Percentiles rank a stretch among this genome's conserved stretches.
These are phyloP conservation scores for Anguilla marmorata DNA, from an alignment of 2,797 vertebrate species.

Conservation along the genomic window DNA sequence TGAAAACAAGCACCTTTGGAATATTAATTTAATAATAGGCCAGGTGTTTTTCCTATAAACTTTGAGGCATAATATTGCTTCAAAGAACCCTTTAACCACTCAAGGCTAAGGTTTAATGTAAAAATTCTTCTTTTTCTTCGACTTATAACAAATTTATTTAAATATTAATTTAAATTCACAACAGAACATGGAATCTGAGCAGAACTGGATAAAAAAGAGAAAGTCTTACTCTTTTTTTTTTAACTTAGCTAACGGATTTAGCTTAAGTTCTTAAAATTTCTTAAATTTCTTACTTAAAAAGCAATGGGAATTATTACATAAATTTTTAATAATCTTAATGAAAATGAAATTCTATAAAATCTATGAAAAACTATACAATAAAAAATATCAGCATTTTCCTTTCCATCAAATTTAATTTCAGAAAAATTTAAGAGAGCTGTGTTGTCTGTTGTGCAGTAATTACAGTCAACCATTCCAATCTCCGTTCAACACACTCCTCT, in stretches of 20 bases:
- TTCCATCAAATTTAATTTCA: neutral
- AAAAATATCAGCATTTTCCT: neutral
- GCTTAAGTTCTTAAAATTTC: too few relatives aligned
- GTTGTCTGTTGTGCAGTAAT: neutral
- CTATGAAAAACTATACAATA: too few relatives aligned
- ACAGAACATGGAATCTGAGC: neutral
- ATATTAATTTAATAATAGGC: neutral
- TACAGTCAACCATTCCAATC: neutral
- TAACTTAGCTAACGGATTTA: too few relatives aligned
- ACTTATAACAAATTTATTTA: neutral
- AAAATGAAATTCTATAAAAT: too few relatives aligned
- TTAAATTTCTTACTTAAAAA: too few relatives aligned
- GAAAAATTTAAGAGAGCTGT: neutral
- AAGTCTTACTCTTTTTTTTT: too few relatives aligned
- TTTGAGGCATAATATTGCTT: neutral
- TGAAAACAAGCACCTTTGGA: neutral
- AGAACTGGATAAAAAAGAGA: too few relatives aligned
- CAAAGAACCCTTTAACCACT: neutral
- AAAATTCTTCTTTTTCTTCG: neutral
- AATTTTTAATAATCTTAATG: too few relatives aligned
- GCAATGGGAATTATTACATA: too few relatives aligned
- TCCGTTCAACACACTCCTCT: neutral
- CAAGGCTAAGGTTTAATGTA: neutral
- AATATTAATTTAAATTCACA: neutral
- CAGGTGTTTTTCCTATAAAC: neutral